Evolutionary conservation across 30 jellyfish, hydroid and myxozoan genomes (phyloP).

Genomic region (Catostylus mosaicus): DNA sequence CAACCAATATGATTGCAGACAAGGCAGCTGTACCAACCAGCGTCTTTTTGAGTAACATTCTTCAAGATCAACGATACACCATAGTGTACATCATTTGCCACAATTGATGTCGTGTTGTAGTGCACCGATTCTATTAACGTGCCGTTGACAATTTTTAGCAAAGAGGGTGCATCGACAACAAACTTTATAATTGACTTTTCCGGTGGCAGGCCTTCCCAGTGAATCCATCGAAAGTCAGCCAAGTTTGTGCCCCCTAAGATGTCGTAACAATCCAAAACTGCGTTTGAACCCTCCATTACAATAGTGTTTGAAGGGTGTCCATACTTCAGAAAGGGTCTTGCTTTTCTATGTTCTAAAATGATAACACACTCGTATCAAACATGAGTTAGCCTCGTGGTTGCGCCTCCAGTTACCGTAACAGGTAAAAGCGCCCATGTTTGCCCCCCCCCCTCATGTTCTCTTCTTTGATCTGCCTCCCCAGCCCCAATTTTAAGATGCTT

Average conservation of each 20-base stretch:
- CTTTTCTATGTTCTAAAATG: slow-evolving; percentile 66
- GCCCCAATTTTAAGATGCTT: too few relatives aligned
- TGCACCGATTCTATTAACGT: slow-evolving; percentile 48
- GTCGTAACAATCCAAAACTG: slow-evolving; percentile 82
- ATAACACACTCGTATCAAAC: too few relatives aligned
- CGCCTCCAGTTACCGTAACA: too few relatives aligned
- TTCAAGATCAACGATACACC: slow-evolving; percentile 78
- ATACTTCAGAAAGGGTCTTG: slow-evolving; percentile 77
- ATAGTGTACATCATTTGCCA: slow-evolving; percentile 28
- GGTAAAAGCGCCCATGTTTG: too few relatives aligned
- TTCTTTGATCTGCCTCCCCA: too few relatives aligned
- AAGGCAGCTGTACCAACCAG: slow-evolving; percentile 91
- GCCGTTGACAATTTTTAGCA: slow-evolving; percentile 36
- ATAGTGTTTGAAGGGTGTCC: slow-evolving; percentile 77
- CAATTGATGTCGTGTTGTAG: slow-evolving; percentile 32
- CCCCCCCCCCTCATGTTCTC: too few relatives aligned
- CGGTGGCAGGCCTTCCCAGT: slow-evolving; percentile 80
- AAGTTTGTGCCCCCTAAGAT: slow-evolving; percentile 74
- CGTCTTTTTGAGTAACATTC: slow-evolving; percentile 60
- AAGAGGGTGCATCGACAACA: slow-evolving; percentile 33
- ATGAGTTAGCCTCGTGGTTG: too few relatives aligned
- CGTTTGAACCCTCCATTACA: slow-evolving; percentile 34
- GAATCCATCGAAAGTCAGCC: slow-evolving; percentile 93
- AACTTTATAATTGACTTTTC: neutral
- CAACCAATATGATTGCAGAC: slow-evolving; percentile 92